Evolutionary conservation across 2,797 vertebrate genomes (phyloP).

Genomic region (Pyrocephalus nanus): DNA sequence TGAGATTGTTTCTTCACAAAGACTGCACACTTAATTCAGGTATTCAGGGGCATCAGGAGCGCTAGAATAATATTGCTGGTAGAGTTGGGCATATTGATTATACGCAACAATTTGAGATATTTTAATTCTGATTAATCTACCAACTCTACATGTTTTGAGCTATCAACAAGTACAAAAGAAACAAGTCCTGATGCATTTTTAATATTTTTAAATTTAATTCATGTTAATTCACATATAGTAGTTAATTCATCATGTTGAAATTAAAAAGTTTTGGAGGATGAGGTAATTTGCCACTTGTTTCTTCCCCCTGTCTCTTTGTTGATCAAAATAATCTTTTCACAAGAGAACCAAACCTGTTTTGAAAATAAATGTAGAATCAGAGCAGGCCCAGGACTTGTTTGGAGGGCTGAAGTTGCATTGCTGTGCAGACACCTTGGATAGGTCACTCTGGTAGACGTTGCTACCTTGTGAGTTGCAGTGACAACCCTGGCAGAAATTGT

Average conservation of each 20-base stretch:
- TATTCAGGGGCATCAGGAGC: slow-evolving; percentile 8
- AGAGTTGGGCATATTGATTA: neutral
- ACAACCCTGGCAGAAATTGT: neutral
- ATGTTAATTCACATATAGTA: neutral
- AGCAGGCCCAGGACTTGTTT: neutral
- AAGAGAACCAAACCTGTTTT: neutral
- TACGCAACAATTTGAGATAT: neutral
- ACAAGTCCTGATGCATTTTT: slow-evolving; percentile 26
- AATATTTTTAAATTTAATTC: neutral
- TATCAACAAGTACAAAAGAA: neutral
- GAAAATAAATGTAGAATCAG: neutral
- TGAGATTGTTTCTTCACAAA: slow-evolving; percentile 18
- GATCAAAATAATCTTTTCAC: neutral
- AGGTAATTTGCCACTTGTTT: neutral
- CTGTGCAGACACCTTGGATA: accelerated
- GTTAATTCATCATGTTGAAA: neutral
- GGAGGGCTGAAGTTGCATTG: neutral
- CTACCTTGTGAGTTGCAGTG: neutral
- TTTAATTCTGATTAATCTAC: neutral
- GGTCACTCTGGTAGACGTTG: accelerated
- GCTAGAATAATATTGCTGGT: neutral
- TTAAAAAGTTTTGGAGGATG: neutral
- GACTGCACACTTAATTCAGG: slow-evolving; percentile 29
- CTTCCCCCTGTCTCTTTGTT: neutral
- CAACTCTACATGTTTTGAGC: neutral